Percentiles rank a stretch among this genome's conserved stretches.
These are phyloP conservation scores for Habropoda laboriosa DNA, from an alignment of 1,140 invertebrate species.

Conservation along the genomic window DNA sequence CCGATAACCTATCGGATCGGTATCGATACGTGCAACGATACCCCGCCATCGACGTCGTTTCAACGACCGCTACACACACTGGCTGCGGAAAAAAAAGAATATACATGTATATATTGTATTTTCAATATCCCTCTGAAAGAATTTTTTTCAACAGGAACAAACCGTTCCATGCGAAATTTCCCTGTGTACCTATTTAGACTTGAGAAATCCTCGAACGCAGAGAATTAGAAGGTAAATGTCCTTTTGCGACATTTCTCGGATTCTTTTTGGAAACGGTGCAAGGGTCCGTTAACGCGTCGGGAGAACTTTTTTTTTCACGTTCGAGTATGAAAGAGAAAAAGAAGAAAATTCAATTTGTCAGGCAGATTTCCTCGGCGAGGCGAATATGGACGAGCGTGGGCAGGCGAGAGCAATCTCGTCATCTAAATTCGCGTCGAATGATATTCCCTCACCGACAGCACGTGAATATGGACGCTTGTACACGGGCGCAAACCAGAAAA, in stretches of 20 bases:
- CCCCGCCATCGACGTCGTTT: constrained; percentile 26
- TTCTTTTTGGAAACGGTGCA: no score
- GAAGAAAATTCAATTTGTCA: no score
- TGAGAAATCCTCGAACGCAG: no score
- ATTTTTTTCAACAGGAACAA: no score
- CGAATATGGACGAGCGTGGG: not conserved
- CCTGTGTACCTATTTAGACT: no score
- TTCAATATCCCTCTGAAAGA: not conserved
- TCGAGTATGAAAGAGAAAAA: no score
- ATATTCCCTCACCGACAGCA: constrained; percentile 39
- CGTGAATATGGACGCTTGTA: constrained; percentile 27
- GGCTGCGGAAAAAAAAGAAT: constrained; percentile 1
- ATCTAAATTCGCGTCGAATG: constrained; percentile 57
- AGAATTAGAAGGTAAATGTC: no score
- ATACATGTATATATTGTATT: not conserved
- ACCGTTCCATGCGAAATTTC: no score
- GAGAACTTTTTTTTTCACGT: no score
- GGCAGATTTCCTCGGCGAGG: no score
- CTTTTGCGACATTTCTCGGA: no score
- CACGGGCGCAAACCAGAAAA: constrained; percentile 23
- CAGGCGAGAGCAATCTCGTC: constrained; percentile 55
- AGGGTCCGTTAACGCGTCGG: no score
- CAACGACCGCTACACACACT: not conserved
- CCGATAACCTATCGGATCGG: constrained; percentile 63
- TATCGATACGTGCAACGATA: constrained; percentile 53